Conservation (phyloP, 2,113 vertebrate genomes). For the Petaurus breviceps region DNA sequence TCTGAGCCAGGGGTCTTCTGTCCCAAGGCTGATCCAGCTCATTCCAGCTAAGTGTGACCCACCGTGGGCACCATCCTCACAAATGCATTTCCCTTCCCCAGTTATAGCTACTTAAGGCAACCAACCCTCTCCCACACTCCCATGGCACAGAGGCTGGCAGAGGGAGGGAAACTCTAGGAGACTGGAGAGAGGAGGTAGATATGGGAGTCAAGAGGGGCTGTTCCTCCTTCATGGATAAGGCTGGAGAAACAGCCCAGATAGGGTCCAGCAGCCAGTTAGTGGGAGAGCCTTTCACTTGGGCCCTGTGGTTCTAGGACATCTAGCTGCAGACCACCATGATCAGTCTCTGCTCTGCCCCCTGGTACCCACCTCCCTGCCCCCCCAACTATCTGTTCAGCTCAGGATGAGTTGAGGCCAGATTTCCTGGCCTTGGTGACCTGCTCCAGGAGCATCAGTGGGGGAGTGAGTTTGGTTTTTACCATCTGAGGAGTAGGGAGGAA, state of each 20-base stretch:
- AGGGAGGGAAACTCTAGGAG: background rate
- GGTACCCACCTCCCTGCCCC: background rate
- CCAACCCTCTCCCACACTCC: fast-evolving
- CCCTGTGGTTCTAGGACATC: background rate
- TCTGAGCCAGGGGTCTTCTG: too few species aligned
- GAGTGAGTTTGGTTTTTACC: background rate
- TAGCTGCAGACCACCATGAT: background rate
- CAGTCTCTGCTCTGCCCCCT: background rate
- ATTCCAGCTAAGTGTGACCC: background rate
- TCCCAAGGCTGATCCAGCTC: background rate
- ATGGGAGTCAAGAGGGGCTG: background rate
- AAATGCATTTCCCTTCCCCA: background rate
- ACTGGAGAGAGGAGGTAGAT: background rate
- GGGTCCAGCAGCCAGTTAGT: background rate
- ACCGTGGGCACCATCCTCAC: background rate
- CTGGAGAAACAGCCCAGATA: background rate
- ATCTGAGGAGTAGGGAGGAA: background rate
- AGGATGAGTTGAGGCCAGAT: background rate
- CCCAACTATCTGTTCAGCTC: background rate
- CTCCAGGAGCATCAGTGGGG: background rate
- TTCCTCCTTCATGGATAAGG: background rate
- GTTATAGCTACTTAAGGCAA: background rate
- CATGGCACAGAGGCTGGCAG: background rate
- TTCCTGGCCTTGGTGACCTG: background rate
- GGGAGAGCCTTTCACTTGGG: background rate